Base-by-base conservation (phyloP, 2,113 vertebrate genomes). In the Ctenodactylus gundi region DNA sequence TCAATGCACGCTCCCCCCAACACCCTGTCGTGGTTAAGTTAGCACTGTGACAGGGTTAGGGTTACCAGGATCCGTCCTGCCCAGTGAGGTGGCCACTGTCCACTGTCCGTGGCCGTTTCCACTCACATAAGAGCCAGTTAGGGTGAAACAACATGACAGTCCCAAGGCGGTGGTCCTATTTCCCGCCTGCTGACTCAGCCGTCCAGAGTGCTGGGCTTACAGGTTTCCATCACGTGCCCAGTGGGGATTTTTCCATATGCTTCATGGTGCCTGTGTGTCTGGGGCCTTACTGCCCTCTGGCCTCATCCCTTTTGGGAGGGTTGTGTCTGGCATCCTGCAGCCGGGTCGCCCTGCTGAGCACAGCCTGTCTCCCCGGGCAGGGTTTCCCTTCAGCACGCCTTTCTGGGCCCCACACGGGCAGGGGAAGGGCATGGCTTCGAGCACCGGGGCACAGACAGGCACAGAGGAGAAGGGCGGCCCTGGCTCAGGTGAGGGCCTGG, bases 331-430 rank as follows among this genome's bases (percentile, higher is more conserved):
- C n/a, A n/a, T n/a, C n/a, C n/a, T n/a, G n/a, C n/a, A n/a, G n/a
- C n/a, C n/a, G n/a, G n/a, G n/a, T n/a, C n/a, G n/a, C n/a, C n/a
- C n/a, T n/a, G n/a, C n/a, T 29, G 62, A 94, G 82, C 4, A 0
- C 7, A 31, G 49, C 23, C 4, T 84, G 20, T 96, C 65, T 93
- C 70, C 82, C 80, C 27, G 76, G 76, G 46, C 92, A 97, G 95
- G 91, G 31, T 95, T 95, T 87, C 96, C 96, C 55, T 89, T 96
- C 78, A 55, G 80, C 91, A 94, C 90, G 72, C 92, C 94, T 88
- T 81, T 95, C 84, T 94, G 96, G 96, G 65, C 70, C 41, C 72
- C 96, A 31, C 97, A 91, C 44, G 55, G 62, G 29, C 93, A 76
- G 49, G 60, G 78, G 49, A 97, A 96, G 76, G 87, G 55, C 0